Conservation (phyloP, 2,113 vertebrate species). For the Chlorodrepanis virens region DNA sequence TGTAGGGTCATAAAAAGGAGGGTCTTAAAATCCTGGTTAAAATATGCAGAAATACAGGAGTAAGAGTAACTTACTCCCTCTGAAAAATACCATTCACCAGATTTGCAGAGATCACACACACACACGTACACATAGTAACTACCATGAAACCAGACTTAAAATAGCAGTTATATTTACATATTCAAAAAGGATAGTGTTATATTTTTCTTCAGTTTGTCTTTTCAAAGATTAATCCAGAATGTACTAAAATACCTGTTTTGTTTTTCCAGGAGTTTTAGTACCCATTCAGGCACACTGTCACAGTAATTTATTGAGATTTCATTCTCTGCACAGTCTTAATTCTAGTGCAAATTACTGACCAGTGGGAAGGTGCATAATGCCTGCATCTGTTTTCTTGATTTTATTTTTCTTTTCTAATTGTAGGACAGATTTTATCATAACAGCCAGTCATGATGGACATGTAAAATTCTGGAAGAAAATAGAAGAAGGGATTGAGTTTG, state of each 20-base stretch:
- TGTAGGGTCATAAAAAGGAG: background rate
- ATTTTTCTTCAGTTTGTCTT: background rate
- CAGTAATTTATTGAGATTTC: background rate
- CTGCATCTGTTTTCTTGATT: background rate
- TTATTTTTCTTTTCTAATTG: background rate
- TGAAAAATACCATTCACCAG: background rate
- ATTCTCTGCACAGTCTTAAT: background rate
- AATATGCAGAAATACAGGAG: background rate
- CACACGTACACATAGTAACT: background rate
- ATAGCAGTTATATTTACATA: background rate
- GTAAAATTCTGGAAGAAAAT: conserved; percentile 99
- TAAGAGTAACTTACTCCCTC: background rate
- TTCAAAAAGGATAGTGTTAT: background rate
- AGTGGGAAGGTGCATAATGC: background rate
- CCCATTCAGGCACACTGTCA: background rate
- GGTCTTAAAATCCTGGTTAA: background rate
- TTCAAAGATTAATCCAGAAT: background rate
- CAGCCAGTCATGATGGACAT: conserved; percentile 97
- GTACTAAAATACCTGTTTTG: background rate
- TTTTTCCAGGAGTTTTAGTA: background rate
- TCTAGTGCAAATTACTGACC: background rate
- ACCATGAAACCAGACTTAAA: background rate
- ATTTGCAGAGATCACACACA: background rate
- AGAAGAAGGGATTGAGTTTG: conserved; percentile 95
- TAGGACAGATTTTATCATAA: conserved; percentile 96